Percentiles rank a stretch among this genome's conserved stretches.
phyloP scores from a whole-genome alignment of 2,888 invertebrate genomes.

The Ypsolopha scabrella region DNA sequence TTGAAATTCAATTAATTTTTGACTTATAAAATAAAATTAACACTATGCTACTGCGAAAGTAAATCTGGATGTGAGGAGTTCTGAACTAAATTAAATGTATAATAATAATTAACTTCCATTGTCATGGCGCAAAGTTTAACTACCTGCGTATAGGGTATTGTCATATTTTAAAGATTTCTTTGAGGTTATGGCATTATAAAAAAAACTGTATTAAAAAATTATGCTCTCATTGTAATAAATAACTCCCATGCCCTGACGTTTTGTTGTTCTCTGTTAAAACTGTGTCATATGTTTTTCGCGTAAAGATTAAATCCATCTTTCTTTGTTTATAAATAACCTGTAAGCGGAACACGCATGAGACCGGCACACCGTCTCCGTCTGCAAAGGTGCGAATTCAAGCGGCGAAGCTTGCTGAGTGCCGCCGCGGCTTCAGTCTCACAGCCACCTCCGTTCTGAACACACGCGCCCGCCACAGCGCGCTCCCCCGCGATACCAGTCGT shows the following conservation, averaged over 20 bases:
- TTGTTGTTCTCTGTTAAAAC: slow-evolving; percentile 42
- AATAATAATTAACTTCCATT: too few species aligned
- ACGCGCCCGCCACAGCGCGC: slow-evolving; percentile 28
- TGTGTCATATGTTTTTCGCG: slow-evolving; percentile 55
- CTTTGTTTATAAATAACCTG: slow-evolving; percentile 62
- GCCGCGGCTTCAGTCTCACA: slow-evolving; percentile 19
- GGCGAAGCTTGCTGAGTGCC: slow-evolving; percentile 23
- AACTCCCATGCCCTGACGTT: slow-evolving; percentile 5
- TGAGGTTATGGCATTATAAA: neutral
- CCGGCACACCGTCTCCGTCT: slow-evolving; percentile 53
- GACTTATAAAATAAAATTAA: too few species aligned
- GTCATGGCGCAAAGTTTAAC: too few species aligned
- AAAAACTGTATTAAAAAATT: neutral
- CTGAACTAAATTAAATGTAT: too few species aligned
- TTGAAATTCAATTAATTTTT: too few species aligned
- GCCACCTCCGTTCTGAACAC: slow-evolving; percentile 22
- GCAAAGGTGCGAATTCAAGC: slow-evolving; percentile 52
- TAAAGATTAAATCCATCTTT: slow-evolving; percentile 53
- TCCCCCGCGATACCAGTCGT: slow-evolving; percentile 24
- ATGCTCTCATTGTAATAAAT: slow-evolving; percentile 1
- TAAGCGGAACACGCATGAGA: slow-evolving; percentile 59
- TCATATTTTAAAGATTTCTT: too few species aligned
- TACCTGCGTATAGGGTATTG: too few species aligned
- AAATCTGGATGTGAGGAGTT: too few species aligned
- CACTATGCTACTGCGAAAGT: too few species aligned